phyloP scores from a whole-genome alignment of 2,113 vertebrate genomes.

The Platysternon megacephalum region DNA sequence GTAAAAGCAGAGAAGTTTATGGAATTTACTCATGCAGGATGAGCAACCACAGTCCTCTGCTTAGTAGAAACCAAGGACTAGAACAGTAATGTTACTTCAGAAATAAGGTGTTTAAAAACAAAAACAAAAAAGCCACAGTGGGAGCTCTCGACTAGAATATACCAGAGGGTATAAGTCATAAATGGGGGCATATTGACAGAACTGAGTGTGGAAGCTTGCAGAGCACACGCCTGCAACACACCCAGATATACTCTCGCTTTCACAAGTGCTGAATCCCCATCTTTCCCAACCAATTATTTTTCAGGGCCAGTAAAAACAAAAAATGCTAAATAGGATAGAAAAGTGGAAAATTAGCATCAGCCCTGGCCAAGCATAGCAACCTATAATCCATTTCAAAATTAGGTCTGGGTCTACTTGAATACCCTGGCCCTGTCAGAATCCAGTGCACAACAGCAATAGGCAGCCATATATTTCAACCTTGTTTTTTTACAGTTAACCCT shows the following conservation, averaged over 20 bases:
- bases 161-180: neutral
- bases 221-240: neutral
- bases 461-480: neutral
- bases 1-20: neutral
- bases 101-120: neutral
- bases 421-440: neutral
- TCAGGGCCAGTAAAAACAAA: neutral
- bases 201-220: fast-evolving
- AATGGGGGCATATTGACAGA: neutral
- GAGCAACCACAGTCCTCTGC: neutral
- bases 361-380: neutral
- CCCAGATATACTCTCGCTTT: neutral
- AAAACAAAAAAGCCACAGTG: neutral
- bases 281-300: neutral
- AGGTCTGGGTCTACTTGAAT: fast-evolving
- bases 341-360: neutral
- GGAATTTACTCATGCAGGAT: neutral
- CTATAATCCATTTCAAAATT: neutral
- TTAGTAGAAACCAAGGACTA: neutral
- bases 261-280: neutral
- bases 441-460: neutral
- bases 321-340: fast-evolving
- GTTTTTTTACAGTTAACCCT: neutral
- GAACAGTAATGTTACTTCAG: fast-evolving
- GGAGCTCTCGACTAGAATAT: neutral